Evolutionary conservation across 2,888 invertebrate genomes (phyloP), one percentile per base, ranked within the genome.

Genomic region (Polydrusus pterygomalis): DNA sequence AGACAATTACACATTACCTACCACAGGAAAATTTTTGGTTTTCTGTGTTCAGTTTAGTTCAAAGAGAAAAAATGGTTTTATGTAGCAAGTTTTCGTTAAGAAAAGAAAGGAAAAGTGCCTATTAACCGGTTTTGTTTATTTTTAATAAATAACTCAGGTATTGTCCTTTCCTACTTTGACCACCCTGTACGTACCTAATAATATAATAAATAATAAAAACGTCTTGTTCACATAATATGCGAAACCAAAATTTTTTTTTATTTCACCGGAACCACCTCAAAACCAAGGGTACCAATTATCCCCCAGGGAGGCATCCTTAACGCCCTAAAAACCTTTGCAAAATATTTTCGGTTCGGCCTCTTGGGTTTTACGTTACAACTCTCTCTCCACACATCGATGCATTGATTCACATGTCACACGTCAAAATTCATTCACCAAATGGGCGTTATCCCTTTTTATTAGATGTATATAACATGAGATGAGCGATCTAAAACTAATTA

Each of bases 291-390:
- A 83, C 81, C 81, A 83, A 84, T 84, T 84, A 83, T 77, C 78
- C 84, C 82, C 82, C 80, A 72, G 83, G 83, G 83, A 83, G 81
- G 80, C 82, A 82, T 84, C 82, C 81, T 81, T 82, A 79, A 75
- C 75, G 75, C 70, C 75, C 75, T 40, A 60, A 62, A 74, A 79
- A 63, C 72, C 38, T 74, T 77, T 77, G 70, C 70, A 58, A 75
- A 74, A 77, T 74, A 43, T 60, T 72, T 75, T 70, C 47, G 51
- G 70, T 49, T 25, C 65, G 9, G 30, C 68, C 71, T 62, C 68
- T 68, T 54, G 60, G 75, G 75, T 71, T 75, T 75, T 67, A 68
- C 71, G 68, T 71, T 75, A 67, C 71, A 40, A 56, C 49, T 64
- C 63, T 45, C 34, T 60, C 64, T 56, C 34, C 34, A 75, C 70